Conservation (phyloP, 1,140 invertebrate species). For the Reticulitermes speratus region DNA sequence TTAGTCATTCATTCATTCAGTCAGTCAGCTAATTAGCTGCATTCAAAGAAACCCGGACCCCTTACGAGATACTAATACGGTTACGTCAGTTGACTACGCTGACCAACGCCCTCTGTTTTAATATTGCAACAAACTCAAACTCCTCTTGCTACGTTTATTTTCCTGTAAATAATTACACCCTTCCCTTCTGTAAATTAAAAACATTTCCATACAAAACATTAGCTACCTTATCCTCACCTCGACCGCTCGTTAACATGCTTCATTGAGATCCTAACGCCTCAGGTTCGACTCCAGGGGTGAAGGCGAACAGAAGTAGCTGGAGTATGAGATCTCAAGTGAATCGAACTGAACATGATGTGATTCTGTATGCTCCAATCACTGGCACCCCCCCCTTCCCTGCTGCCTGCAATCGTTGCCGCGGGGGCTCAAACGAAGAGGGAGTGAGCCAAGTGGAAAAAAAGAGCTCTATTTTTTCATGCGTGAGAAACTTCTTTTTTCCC, state of each 20-base stretch:
- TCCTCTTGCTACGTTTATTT: background rate
- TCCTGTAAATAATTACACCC: background rate
- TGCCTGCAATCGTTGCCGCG: background rate
- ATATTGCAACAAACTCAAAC: background rate
- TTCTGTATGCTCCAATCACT: constrained; percentile 32
- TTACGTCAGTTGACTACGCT: background rate
- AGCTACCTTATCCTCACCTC: background rate
- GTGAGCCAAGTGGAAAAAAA: constrained; percentile 12
- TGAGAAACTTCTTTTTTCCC: background rate
- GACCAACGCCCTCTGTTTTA: background rate
- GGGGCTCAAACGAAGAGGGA: constrained; percentile 23
- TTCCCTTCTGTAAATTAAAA: background rate
- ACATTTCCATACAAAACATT: background rate
- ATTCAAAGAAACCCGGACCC: no score
- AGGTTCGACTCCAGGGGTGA: background rate
- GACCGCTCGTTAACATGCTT: background rate
- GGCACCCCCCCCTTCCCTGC: background rate
- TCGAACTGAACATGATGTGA: constrained; percentile 19
- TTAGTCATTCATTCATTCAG: no score
- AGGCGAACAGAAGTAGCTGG: background rate
- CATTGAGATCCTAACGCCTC: background rate
- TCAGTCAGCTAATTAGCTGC: no score
- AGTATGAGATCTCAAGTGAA: constrained; percentile 23
- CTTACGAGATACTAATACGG: no score
- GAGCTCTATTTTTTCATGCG: constrained; percentile 11